These are phyloP conservation scores for Lycaena phlaeas DNA, from an alignment of 2,888 invertebrate genomes.

Conservation along the genomic window DNA sequence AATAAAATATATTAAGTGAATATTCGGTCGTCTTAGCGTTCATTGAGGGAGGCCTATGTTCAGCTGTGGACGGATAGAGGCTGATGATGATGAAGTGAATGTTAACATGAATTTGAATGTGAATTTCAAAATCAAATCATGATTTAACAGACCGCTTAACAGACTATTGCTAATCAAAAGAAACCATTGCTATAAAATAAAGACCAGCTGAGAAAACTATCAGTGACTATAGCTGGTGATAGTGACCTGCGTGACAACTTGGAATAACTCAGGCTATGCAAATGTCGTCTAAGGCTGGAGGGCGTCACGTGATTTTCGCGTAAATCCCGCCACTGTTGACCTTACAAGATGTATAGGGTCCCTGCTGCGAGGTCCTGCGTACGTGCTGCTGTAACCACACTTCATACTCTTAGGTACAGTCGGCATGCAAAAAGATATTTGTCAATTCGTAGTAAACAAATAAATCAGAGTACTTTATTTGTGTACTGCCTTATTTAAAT, in stretches of 20 bases:
- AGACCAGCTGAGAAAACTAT: not conserved
- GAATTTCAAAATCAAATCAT: too few species aligned
- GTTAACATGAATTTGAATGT: too few species aligned
- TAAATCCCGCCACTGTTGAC: constrained; percentile 22
- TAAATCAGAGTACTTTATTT: too few species aligned
- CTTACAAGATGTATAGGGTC: constrained; percentile 8
- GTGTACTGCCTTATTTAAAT: not conserved
- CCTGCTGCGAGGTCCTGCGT: not conserved
- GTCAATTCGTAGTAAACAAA: not conserved
- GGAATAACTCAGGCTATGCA: constrained; percentile 21
- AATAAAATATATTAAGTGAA: too few species aligned
- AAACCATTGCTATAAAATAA: not conserved
- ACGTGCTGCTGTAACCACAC: constrained; percentile 1
- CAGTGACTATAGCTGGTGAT: not conserved
- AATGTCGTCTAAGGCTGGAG: constrained; percentile 17
- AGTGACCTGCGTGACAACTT: constrained; percentile 19
- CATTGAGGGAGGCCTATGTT: too few species aligned
- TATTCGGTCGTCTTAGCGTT: too few species aligned
- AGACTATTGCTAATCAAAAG: too few species aligned
- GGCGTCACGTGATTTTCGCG: constrained; percentile 27
- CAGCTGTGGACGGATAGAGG: too few species aligned
- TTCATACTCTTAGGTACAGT: not conserved
- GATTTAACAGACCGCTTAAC: too few species aligned
- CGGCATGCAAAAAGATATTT: not conserved
- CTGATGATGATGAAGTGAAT: too few species aligned